Evolutionary conservation across 2,113 vertebrate genomes (phyloP), one percentile per base, ranked within the genome.

Genomic region (Oncorhynchus kisutch): DNA sequence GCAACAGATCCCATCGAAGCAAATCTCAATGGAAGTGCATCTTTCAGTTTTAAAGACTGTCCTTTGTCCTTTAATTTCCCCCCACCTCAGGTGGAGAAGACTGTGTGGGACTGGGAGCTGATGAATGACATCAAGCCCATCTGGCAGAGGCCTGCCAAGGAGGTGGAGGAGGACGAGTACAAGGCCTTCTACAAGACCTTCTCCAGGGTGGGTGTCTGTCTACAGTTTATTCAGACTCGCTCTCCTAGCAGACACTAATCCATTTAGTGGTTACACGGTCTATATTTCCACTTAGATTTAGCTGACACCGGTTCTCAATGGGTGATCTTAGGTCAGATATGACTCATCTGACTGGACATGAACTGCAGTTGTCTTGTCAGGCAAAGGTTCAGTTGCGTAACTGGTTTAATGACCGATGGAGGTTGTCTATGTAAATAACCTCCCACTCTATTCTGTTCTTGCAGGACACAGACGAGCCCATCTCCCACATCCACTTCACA

Each of bases 111-210:
- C 5, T 96, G 95, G 96, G 96, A 95, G 80, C 93, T 96, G 49
- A 96, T 97, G 95, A 97, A 97, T 86, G 94, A 97, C 64, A 96
- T 96, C 73, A 97, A 97, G 84, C 96, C 96, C 1, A 96, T 97
- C 87, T 97, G 96, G 96, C 95, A 96, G 87, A 94, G 96, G 75
- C 94, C 92, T 13, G 93, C 94, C 34, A 96, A 95, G 82, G 96
- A 97, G 86, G 95, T 97, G 48, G 95, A 96, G 81, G 95, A 96
- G 4, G 94, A 96, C 60, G 96, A 97, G 81, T 97, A 97, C 81
- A 96, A 94, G 86, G 95, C 95, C 67, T 97, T 97, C 86, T 97
- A 97, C 90, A 97, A 96, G 88, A 94, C 95, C 20, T 82, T 87
- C 73, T 84, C 85, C 77, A 84, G 78, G 78, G 85, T 86, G 68